phyloP scores from a whole-genome alignment of 1,140 invertebrate genomes.

The Neotoxoptera formosana region DNA sequence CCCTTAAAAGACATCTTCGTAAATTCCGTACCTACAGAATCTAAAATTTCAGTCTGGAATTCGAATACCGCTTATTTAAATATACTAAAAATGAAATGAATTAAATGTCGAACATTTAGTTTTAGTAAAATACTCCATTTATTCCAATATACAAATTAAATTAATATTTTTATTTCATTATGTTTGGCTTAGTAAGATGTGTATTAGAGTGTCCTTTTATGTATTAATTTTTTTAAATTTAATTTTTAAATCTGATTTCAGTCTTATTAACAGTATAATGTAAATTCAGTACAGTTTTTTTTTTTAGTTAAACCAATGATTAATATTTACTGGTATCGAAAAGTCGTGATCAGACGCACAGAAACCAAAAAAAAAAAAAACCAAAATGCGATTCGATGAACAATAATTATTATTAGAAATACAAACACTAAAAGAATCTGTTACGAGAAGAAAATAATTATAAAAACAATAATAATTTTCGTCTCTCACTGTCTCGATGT shows the following conservation, averaged over 20 bases:
- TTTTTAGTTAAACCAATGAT: no score
- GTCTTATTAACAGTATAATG: background rate
- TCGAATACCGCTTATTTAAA: background rate
- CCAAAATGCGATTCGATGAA: background rate
- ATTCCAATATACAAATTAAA: background rate
- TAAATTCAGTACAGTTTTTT: background rate
- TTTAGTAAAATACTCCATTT: background rate
- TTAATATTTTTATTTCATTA: background rate
- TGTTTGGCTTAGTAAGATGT: background rate
- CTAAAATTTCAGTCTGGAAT: background rate
- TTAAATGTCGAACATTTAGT: background rate
- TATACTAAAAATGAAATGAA: background rate
- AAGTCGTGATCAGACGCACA: background rate
- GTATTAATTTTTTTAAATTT: background rate
- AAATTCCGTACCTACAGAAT: background rate
- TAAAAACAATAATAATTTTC: background rate
- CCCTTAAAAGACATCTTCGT: background rate
- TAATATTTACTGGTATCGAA: background rate
- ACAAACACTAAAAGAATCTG: background rate
- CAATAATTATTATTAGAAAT: background rate
- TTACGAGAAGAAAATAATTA: background rate
- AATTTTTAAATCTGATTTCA: background rate
- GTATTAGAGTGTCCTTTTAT: background rate
- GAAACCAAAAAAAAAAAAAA: background rate
- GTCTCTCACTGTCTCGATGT: background rate